Conservation (phyloP, 2,797 vertebrate species). For the Gobio occitaniae region DNA sequence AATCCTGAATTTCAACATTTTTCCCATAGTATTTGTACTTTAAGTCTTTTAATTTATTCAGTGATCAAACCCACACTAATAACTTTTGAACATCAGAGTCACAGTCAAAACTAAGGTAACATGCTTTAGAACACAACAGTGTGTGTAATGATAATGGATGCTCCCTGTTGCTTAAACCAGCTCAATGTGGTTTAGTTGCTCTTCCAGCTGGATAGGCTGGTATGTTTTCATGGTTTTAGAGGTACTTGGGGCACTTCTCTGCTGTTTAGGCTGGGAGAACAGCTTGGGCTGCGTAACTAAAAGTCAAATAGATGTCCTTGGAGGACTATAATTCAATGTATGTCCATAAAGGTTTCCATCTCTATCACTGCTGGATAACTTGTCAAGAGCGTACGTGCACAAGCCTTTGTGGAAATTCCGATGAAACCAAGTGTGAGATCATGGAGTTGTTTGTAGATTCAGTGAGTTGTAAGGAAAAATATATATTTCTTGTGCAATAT, state of each 20-base stretch:
- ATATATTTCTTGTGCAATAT: conserved; percentile 2
- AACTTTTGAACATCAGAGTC: neutral
- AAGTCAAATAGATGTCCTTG: neutral
- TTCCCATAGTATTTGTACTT: neutral
- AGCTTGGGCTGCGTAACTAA: neutral
- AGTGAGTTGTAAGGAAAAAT: neutral
- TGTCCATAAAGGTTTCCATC: neutral
- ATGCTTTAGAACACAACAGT: neutral
- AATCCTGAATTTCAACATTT: neutral
- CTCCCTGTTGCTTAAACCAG: neutral
- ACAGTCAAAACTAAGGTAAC: neutral
- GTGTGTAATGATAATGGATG: neutral
- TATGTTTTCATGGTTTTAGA: too few species aligned
- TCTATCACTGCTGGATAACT: neutral
- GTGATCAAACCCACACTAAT: neutral
- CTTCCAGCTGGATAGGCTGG: neutral
- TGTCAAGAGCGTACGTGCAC: neutral
- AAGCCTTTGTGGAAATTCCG: conserved; percentile 12
- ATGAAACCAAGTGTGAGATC: conserved; percentile 8
- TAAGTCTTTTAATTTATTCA: too few species aligned
- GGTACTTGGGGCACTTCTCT: neutral
- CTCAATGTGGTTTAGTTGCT: neutral
- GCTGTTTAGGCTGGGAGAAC: neutral
- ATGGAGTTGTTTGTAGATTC: conserved; percentile 17
- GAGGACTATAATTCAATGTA: neutral